Evolutionary conservation across 1,140 invertebrate species (phyloP).

Genomic region (Lasioglossum baleicum): DNA sequence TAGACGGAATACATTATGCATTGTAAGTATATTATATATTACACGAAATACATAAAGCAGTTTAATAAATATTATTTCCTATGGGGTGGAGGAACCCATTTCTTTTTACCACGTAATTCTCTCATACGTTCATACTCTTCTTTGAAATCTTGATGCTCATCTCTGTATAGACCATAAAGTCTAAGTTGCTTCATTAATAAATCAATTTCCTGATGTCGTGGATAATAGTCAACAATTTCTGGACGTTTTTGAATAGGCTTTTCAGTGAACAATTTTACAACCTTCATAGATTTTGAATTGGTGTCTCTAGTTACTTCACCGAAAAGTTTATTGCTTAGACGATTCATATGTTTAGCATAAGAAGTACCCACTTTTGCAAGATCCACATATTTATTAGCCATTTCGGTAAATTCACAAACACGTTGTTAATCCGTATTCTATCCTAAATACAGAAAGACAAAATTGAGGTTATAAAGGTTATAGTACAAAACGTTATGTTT

Average conservation of each 20-base stretch:
- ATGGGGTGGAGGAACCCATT: slow-evolving; percentile 34
- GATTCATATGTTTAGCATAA: slow-evolving; percentile 92
- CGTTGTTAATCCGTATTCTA: neutral
- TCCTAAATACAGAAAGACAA: neutral
- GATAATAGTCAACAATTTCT: slow-evolving; percentile 92
- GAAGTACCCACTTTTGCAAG: slow-evolving; percentile 85
- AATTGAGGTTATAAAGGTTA: neutral
- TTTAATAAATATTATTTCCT: slow-evolving; percentile 16
- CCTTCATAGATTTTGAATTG: slow-evolving; percentile 88
- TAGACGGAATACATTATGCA: neutral
- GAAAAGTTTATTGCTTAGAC: slow-evolving; percentile 93
- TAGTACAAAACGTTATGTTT: too few relatives aligned
- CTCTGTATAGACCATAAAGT: slow-evolving; percentile 89
- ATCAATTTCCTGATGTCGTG: slow-evolving; percentile 88
- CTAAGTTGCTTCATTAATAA: slow-evolving; percentile 86
- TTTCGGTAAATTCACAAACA: neutral
- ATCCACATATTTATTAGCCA: slow-evolving; percentile 85
- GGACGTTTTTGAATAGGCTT: slow-evolving; percentile 87
- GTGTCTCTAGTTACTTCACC: slow-evolving; percentile 91
- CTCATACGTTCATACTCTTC: slow-evolving; percentile 92
- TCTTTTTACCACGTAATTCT: slow-evolving; percentile 87
- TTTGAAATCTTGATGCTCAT: slow-evolving; percentile 95
- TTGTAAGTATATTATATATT: slow-evolving; percentile 9
- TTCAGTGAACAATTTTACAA: slow-evolving; percentile 89
- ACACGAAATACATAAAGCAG: neutral